A percentile compares a stretch with the other conserved stretches of the same genome.
These are phyloP conservation scores for Eretmocerus hayati DNA, from an alignment of 2,888 invertebrate species.

Conservation along the genomic window DNA sequence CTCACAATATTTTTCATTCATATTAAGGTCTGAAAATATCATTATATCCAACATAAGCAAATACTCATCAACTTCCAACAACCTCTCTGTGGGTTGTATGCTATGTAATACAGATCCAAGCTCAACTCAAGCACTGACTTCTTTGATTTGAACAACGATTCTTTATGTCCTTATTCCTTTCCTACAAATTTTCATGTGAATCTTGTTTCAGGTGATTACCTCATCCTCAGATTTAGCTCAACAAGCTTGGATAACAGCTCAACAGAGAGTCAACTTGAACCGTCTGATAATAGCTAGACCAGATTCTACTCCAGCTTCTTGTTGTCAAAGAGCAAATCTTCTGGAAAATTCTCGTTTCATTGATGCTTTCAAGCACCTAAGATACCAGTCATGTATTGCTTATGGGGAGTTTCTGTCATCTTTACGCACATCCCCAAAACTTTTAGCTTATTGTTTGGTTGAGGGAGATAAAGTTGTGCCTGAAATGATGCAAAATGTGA, in stretches of 20 bases:
- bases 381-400: conserved; percentile 67
- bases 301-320: conserved; percentile 69
- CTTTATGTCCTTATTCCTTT: too few relatives aligned
- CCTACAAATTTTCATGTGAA: too few relatives aligned
- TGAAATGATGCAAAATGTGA: conserved; percentile 47
- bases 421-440: conserved; percentile 61
- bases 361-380: conserved; percentile 75
- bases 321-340: conserved; percentile 64
- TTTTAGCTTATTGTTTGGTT: conserved; percentile 63
- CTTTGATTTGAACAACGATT: too few relatives aligned
- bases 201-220: conserved; percentile 45
- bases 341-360: conserved; percentile 62
- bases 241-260: conserved; percentile 80
- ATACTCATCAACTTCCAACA: too few relatives aligned
- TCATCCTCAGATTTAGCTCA: conserved; percentile 58
- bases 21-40: too few relatives aligned
- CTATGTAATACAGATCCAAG: too few relatives aligned
- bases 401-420: conserved; percentile 65
- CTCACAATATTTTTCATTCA: too few relatives aligned
- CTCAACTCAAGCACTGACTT: too few relatives aligned
- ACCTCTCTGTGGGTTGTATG: too few relatives aligned
- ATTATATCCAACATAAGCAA: too few relatives aligned
- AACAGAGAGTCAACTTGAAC: conserved; percentile 76
- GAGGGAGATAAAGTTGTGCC: conserved; percentile 57
- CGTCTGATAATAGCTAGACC: conserved; percentile 67